These are phyloP conservation scores for Eupithecia tripunctaria DNA, from an alignment of 2,888 invertebrate species.

Conservation along the genomic window DNA sequence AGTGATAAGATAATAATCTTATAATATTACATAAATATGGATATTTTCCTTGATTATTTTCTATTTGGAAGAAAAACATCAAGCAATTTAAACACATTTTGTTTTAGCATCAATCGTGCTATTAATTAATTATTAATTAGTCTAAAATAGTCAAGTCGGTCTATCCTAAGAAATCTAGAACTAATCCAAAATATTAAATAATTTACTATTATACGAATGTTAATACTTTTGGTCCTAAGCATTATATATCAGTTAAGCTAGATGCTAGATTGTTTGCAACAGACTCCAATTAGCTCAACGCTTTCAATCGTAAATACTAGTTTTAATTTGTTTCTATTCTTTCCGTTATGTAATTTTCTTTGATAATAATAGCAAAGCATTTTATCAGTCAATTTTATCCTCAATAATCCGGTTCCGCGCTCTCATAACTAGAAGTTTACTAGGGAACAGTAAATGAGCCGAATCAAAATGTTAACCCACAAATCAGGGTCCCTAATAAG, in stretches of 20 bases:
- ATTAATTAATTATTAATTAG: no score
- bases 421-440: neutral
- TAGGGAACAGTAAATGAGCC: slow-evolving; percentile 25
- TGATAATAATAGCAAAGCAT: no score
- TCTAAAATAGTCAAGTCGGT: neutral
- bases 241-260: neutral
- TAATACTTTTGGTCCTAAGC: neutral
- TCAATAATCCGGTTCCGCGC: no score
- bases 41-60: neutral
- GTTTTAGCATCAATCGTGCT: neutral
- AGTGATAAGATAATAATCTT: neutral
- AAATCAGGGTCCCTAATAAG: slow-evolving; percentile 33
- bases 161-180: neutral
- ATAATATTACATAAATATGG: neutral
- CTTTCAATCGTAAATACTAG: neutral
- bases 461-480: slow-evolving; percentile 18
- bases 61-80: neutral
- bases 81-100: neutral
- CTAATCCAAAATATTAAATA: neutral
- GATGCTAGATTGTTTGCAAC: neutral
- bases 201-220: neutral
- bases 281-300: neutral
- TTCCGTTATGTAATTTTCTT: no score
- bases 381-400: no score
- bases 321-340: neutral